A percentile compares a stretch with the other conserved stretches of the same genome.
These are phyloP conservation scores for Steinernema feltiae DNA, from an alignment of 1,140 invertebrate species.

Conservation along the genomic window DNA sequence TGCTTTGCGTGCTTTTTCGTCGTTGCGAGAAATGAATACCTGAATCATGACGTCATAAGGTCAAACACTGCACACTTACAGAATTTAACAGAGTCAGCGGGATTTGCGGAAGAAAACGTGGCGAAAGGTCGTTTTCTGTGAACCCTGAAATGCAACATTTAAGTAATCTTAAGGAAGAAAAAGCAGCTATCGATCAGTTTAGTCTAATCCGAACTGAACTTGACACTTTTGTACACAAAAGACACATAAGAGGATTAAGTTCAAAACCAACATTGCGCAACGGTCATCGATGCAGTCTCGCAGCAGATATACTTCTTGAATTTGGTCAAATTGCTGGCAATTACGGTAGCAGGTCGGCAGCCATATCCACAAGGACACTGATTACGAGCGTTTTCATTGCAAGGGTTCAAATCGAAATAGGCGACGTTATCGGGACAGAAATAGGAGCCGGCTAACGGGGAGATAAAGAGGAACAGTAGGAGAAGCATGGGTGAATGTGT, in stretches of 20 bases:
- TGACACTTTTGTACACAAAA: not conserved
- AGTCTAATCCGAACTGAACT: not conserved
- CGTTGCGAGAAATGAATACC: not conserved
- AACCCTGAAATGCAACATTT: not conserved
- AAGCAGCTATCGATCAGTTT: not conserved
- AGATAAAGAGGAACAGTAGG: not conserved
- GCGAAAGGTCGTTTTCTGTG: not conserved
- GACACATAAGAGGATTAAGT: not conserved
- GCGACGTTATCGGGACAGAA: not conserved
- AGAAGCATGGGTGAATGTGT: not conserved
- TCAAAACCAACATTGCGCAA: slow-evolving; percentile 9
- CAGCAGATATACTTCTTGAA: slow-evolving; percentile 1
- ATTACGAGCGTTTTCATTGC: not conserved
- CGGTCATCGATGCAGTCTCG: not conserved
- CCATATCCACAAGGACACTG: not conserved
- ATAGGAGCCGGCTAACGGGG: not conserved
- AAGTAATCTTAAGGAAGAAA: not conserved
- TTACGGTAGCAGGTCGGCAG: not conserved
- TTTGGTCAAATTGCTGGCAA: not conserved
- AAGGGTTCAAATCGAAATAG: not conserved
- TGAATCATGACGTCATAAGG: not conserved
- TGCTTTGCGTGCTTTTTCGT: not conserved
- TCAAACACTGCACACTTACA: not conserved
- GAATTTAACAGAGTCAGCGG: not conserved
- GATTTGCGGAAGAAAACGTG: not conserved